Evolutionary conservation across 1,140 invertebrate genomes (phyloP), one percentile per base, ranked within the genome.

Genomic region (Gonatopus flavifemur): DNA sequence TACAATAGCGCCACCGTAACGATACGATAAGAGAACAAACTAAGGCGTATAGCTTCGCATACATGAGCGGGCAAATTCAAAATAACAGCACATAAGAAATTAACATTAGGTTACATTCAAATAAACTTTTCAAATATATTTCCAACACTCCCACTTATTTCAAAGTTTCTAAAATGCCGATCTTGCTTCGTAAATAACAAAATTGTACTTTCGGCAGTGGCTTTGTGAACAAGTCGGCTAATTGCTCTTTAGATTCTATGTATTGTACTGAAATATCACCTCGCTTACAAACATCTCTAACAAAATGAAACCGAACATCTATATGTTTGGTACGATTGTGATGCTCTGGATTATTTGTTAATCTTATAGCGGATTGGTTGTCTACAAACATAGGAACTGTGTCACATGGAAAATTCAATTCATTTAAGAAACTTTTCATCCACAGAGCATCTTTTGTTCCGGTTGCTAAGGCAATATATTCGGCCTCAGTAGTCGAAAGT

Each of bases 381-480:
- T 36, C 33, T 8, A 9, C 16, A 36, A 36, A 36, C 6, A 36
- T 36, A 7, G 25, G 6, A 10, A 36, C 33, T 9, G 33, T 36
- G 7, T 36, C 33, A 13, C 13, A 13, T 36, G 33, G 6, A 28
- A 28, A 6, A 7, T 28, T 28, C 6, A 28, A 28, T 7, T 28
- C 25, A 28, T 28, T 6, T 7, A 28, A 28, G 12, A 28, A 12
- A 28, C 12, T 28, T 28, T 12, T 28, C 2, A 52, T 1, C 37
- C 31, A 52, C 1, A 41, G 18, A 13, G 28, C 12, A 33, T 47
- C 44, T 8, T 52, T 52, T 4, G 39, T 3, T 3, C 36, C 50
- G 16, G 46, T 36, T 5, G 36, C 30, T 1, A 52, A 31, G 1
- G 43, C 10, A 9, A 47, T 47, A 16, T 52, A 52, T 7, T 52